These are phyloP conservation scores for Gymnobelideus leadbeateri DNA, from an alignment of 2,113 vertebrate species.

Conservation along the genomic window DNA sequence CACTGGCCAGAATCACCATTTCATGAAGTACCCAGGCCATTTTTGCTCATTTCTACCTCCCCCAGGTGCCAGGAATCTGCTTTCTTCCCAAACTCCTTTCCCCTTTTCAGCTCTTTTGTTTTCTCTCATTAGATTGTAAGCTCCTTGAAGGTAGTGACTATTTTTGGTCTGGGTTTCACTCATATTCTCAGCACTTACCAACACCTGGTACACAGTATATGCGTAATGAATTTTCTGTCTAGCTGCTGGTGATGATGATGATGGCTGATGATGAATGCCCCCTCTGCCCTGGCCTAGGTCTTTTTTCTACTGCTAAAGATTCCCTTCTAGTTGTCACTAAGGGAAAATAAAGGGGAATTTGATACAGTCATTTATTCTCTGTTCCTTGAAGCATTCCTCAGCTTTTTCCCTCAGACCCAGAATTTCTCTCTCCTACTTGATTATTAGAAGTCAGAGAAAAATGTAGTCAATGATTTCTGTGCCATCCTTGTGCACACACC, in stretches of 20 bases:
- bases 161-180: background rate
- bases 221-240: background rate
- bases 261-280: background rate
- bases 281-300: background rate
- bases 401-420: background rate
- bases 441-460: background rate
- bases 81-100: background rate
- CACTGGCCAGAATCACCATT: background rate
- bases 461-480: background rate
- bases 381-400: background rate
- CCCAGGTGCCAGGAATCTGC: background rate
- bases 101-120: background rate
- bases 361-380: background rate
- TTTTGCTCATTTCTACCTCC: background rate
- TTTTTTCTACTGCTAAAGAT: constrained; percentile 10
- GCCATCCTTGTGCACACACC: background rate
- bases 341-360: background rate
- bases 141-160: background rate
- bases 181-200: background rate
- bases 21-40: background rate
- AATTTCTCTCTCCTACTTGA: background rate
- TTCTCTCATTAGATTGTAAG: background rate
- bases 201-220: background rate
- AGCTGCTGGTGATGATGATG: background rate
- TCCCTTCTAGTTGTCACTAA: constrained; percentile 9